Conservation (phyloP, 2,888 invertebrate species). For the Orchestes rusci region DNA sequence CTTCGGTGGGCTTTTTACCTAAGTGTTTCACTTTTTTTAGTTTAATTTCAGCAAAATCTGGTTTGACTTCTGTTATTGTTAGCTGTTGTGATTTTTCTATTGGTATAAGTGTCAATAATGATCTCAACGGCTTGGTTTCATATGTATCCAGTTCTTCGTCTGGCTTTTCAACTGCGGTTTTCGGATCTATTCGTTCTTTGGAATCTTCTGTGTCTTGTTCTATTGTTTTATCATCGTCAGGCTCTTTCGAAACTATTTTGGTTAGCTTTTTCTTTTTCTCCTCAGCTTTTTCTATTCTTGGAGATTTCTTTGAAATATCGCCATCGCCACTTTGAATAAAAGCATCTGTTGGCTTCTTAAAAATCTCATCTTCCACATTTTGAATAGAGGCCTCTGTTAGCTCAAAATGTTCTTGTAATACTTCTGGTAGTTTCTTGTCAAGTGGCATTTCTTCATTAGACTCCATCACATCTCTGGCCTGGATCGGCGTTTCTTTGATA, state of each 20-base stretch:
- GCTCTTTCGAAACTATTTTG: slow-evolving; percentile 30
- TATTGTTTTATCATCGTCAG: slow-evolving; percentile 19
- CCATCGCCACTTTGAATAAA: slow-evolving; percentile 23
- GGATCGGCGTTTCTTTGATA: slow-evolving; percentile 34
- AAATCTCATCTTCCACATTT: slow-evolving; percentile 18
- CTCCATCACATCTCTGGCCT: slow-evolving; percentile 34
- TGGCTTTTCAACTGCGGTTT: slow-evolving; percentile 27
- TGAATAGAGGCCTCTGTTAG: no score
- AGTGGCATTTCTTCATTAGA: slow-evolving; percentile 39
- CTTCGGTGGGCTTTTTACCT: slow-evolving; percentile 30
- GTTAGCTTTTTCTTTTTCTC: slow-evolving; percentile 29
- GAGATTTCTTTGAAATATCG: slow-evolving; percentile 33
- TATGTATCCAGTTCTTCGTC: slow-evolving; percentile 39
- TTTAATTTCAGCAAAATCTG: slow-evolving; percentile 61
- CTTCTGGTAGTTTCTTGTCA: no score
- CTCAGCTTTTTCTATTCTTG: slow-evolving; percentile 26
- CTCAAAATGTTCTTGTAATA: slow-evolving; percentile 38
- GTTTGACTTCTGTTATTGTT: slow-evolving; percentile 50
- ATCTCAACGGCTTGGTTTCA: slow-evolving; percentile 41
- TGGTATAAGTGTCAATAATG: slow-evolving; percentile 25
- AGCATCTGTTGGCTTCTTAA: slow-evolving; percentile 28
- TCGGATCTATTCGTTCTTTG: slow-evolving; percentile 25
- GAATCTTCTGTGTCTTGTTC: slow-evolving; percentile 30
- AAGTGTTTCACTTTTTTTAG: slow-evolving; percentile 41
- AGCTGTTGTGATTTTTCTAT: slow-evolving; percentile 48